Evolutionary conservation across 2,888 invertebrate species (phyloP).

Genomic region (Drosophila nr. perissopoda): DNA sequence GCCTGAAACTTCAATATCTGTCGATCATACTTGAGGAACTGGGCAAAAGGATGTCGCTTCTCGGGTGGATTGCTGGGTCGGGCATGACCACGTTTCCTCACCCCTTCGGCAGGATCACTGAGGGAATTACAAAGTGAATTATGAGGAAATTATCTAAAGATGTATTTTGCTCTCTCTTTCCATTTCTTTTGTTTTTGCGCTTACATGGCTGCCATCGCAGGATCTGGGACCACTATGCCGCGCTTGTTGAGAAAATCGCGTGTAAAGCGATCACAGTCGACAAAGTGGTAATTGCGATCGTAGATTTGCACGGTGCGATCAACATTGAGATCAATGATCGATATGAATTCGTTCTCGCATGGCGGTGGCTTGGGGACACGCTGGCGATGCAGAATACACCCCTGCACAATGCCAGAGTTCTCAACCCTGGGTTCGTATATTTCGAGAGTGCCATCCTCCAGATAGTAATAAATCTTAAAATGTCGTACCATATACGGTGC

Average conservation of each 20-base stretch:
- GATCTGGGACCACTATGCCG: constrained; percentile 93
- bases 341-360: constrained; percentile 91
- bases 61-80: constrained; percentile 72
- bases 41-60: constrained; percentile 89
- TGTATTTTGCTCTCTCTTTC: neutral
- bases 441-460: constrained; percentile 96
- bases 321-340: constrained; percentile 94
- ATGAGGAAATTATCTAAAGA: neutral
- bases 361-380: constrained; percentile 91
- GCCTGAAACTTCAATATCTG: constrained; percentile 91
- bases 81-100: constrained; percentile 72
- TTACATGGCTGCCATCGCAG: constrained; percentile 86
- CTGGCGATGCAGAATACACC: constrained; percentile 92
- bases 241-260: constrained; percentile 92
- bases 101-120: constrained; percentile 85
- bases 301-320: constrained; percentile 92
- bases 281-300: constrained; percentile 93
- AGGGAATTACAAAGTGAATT: neutral
- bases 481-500: constrained; percentile 90
- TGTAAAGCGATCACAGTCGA: constrained; percentile 94
- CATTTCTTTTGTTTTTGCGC: neutral
- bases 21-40: constrained; percentile 93
- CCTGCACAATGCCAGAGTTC: constrained; percentile 95
- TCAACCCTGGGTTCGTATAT: constrained; percentile 92
- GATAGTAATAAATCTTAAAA: constrained; percentile 93